Conservation (phyloP, 2,113 vertebrate species). For the Tupaia chinensis region DNA sequence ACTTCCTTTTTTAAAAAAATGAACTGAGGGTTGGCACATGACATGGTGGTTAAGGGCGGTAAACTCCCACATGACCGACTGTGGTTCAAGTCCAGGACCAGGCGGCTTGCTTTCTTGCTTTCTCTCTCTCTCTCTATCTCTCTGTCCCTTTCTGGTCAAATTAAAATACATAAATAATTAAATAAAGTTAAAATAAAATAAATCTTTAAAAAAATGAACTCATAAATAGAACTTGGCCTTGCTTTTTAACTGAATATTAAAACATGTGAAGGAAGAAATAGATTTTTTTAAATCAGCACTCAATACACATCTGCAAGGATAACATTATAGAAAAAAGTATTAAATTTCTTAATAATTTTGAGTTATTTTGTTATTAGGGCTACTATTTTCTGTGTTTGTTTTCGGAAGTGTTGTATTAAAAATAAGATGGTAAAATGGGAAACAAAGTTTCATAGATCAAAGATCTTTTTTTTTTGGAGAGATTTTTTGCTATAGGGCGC, state of each 20-base stretch:
- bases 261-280: not conserved
- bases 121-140: too few relatives aligned
- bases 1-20: slow-evolving; percentile 64
- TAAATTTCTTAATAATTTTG: not conserved
- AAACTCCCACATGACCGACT: too few relatives aligned
- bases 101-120: too few relatives aligned
- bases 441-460: not conserved
- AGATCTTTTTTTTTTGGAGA: not conserved
- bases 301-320: not conserved
- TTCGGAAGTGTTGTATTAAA: not conserved
- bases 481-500: too few relatives aligned
- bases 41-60: too few relatives aligned
- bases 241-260: slow-evolving; percentile 64
- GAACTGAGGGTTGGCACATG: not conserved
- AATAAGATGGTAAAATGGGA: not conserved
- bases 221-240: slow-evolving; percentile 39
- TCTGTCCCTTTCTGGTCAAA: too few relatives aligned
- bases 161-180: too few relatives aligned
- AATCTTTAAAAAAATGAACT: slow-evolving; percentile 52
- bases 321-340: not conserved
- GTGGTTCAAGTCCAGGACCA: too few relatives aligned
- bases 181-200: too few relatives aligned
- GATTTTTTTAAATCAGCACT: not conserved
- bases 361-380: not conserved
- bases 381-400: not conserved